Conservation (phyloP, 2,113 vertebrate species). For the Donacobius atricapilla region DNA sequence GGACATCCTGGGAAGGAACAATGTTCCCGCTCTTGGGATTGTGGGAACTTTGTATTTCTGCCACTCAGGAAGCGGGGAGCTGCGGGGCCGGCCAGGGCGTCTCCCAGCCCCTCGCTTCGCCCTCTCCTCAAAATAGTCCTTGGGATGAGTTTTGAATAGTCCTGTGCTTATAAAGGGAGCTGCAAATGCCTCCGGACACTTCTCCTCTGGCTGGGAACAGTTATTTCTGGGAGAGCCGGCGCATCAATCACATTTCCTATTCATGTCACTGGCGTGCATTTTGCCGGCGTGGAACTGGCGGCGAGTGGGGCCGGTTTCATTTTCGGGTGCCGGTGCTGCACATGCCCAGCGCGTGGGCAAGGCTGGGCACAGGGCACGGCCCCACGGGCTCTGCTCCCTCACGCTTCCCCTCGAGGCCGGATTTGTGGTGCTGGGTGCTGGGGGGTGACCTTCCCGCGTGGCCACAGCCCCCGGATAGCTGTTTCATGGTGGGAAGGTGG, state of each 20-base stretch:
- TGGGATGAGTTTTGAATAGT: neutral
- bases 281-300: neutral
- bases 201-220: neutral
- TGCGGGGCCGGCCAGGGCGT: neutral
- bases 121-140: slow-evolving; percentile 1
- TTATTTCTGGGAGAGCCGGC: neutral
- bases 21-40: slow-evolving; percentile 61
- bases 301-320: neutral
- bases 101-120: neutral
- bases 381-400: rapidly evolving
- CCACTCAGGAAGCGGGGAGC: neutral
- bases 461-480: neutral
- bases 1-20: slow-evolving; percentile 68
- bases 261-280: rapidly evolving
- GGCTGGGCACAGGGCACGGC: neutral
- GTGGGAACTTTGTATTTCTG: slow-evolving; percentile 45
- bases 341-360: rapidly evolving
- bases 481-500: neutral
- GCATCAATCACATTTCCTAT: neutral
- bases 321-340: neutral
- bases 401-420: rapidly evolving
- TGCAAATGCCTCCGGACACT: neutral
- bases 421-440: neutral
- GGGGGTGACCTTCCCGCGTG: neutral
- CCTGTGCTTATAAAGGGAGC: neutral